phyloP scores from a whole-genome alignment of 2,113 vertebrate species.

The Spheniscus mendiculus region DNA sequence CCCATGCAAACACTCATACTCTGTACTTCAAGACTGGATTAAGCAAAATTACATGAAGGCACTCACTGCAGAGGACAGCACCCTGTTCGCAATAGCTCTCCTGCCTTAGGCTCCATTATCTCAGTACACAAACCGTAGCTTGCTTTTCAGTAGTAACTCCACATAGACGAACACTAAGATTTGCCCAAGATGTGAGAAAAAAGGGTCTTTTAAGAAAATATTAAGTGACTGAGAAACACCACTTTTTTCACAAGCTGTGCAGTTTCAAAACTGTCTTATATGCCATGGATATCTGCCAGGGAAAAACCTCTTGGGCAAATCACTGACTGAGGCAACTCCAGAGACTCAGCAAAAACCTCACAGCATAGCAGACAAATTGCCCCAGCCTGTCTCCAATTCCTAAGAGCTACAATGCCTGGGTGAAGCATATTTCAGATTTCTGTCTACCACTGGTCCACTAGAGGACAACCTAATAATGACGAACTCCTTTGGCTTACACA shows the following conservation, averaged over 20 bases:
- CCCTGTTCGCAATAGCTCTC: not conserved
- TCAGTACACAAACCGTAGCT: not conserved
- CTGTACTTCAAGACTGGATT: not conserved
- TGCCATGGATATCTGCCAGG: not conserved
- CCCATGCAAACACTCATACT: not conserved
- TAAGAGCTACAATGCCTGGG: not conserved
- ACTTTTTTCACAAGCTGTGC: not conserved
- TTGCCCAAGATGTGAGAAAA: not conserved
- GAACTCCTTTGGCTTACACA: not conserved
- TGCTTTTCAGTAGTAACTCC: not conserved
- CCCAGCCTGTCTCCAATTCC: not conserved
- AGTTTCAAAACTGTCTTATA: not conserved
- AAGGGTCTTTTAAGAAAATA: not conserved
- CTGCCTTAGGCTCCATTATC: not conserved
- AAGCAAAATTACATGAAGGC: not conserved
- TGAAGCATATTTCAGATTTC: not conserved
- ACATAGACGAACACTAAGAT: not conserved
- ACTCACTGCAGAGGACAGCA: not conserved
- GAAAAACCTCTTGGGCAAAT: not conserved
- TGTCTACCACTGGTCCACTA: not conserved
- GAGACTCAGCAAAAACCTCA: not conserved
- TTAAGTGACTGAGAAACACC: not conserved
- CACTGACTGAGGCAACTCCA: not conserved
- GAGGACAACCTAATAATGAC: constrained; percentile 50
- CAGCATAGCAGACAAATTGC: not conserved